Base-by-base conservation (phyloP, 23 tunicate genomes). In the Clavelina lepadiformis region DNA sequence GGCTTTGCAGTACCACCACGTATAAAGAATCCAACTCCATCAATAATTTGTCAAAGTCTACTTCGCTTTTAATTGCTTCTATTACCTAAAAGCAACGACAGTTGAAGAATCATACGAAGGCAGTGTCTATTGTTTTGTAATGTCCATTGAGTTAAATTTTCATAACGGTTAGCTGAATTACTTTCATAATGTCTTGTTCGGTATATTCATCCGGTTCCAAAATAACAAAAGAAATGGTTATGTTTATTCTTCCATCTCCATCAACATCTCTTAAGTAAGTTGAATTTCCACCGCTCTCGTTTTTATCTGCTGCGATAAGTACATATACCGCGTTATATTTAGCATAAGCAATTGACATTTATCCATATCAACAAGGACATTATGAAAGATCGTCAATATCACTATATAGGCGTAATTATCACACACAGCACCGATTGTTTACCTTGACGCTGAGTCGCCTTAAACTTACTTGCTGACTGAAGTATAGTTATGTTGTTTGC, bases 101-200 rank as follows among this genome's bases (percentile, higher is more conserved):
- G 2, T 44, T 8, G 26, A 38, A 19, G 31, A 1, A 61, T 28
- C 15, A 26, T 30, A 34, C 19, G 47, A 34, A 0, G 6, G 21
- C 21, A 30, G 1, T n/a, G 21, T 6, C 35, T 21, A 63, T 5
- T 5, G 8, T 20, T 49, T 46, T 49, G 8, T 0, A 32, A 11
- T 55, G 22, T n/a, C 27, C 13, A 55, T 55, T 54, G 60, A 7
- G 60, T 54, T 7, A 22, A 54, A 54, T 54, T 19, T 54, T 22
- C 18, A 54, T 7, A 54, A 54, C 60, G 20, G 15, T 20, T 18
- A 31, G 15, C 15, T 22, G 32, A 31, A 28, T 74, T 8, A 78
- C 85, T 28, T 68, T 56, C 19, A 78, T 51, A 25, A 78, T 78
- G 27, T 67, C 68, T 46, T 78, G 76, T 15, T 78, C 65, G 21